Base-by-base conservation (phyloP, 2,113 vertebrate species). In the Picathartes gymnocephalus region DNA sequence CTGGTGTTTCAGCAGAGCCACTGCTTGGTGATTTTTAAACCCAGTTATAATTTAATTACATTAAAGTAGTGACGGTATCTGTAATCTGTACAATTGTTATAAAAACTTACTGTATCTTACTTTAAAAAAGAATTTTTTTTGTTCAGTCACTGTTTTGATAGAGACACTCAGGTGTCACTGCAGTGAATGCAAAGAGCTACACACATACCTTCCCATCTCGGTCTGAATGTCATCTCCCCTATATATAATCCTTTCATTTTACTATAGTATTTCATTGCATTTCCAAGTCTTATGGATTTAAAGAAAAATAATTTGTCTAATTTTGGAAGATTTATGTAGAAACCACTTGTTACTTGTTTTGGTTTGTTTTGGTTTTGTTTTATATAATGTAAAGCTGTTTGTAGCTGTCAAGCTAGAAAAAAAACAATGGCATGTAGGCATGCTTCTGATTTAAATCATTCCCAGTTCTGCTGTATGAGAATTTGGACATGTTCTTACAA, bases 1-100 rank as follows among this genome's bases (percentile, higher is more conserved):
- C 97, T 97, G n/a, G 88, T 94, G 97, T 86, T 84, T 73, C 35
- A 64, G 25, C 50, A 39, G 13, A 64, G 65, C 23, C 65, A 76
- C 33, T 88, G 64, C 57, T 86, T 72, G 31, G 20, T 69, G 69
- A 60, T 6, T 2, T 45, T 51, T 33, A n/a, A 60, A 81, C 83
- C 17, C n/a, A 64, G 4, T 76, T 90, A 10, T 2, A 13, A 78
- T 64, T 88, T 73, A 40, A 50, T 86, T 48, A 3, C 40, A 14
- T 76, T 42, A 18, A 8, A 35, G 6, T 48, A 61, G 40, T 45
- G 31, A 79, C 8, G 12, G 28, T 14, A 51, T 51, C 22, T 65
- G 5, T 68, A 44, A 54, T 40, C 64, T 45, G 50, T 66, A 44
- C 79, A 69, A 60, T 28, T 48, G 28, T 64, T 82, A 30, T 2